phyloP scores from a whole-genome alignment of 2,113 vertebrate genomes.

The Trematomus loennbergii region DNA sequence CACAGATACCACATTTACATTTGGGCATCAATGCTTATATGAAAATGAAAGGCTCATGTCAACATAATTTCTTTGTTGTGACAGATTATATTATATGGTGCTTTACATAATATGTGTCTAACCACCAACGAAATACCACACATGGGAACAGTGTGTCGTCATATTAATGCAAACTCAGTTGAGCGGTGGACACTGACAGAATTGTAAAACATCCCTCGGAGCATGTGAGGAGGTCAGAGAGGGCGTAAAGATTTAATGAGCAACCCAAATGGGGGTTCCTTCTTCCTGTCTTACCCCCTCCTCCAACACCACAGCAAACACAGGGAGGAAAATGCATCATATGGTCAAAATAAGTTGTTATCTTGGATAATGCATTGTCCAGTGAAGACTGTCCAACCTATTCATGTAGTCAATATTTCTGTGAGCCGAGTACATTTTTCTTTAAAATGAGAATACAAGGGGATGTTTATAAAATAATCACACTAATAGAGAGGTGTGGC shows the following conservation, averaged over 20 bases:
- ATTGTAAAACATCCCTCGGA: conserved; percentile 20
- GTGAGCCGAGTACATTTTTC: conserved; percentile 20
- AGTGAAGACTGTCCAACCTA: conserved; percentile 51
- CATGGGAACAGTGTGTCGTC: not conserved
- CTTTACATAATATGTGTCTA: not conserved
- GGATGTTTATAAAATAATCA: conserved; percentile 33
- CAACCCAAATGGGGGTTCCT: conserved; percentile 20
- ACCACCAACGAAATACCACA: not conserved
- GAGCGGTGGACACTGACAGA: not conserved
- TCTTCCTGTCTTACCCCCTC: not conserved
- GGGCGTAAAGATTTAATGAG: conserved; percentile 40
- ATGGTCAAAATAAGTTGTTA: conserved; percentile 55
- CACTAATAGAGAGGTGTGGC: not conserved
- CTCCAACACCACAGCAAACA: not conserved
- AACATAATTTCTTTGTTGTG: too few relatives aligned
- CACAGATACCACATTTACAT: not conserved
- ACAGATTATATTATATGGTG: not conserved
- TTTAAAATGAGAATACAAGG: conserved; percentile 43
- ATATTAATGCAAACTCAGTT: not conserved
- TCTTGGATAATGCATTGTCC: conserved; percentile 59
- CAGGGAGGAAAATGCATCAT: conserved; percentile 60
- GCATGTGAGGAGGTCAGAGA: conserved; percentile 26
- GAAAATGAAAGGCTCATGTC: not conserved
- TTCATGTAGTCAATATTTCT: conserved; percentile 51
- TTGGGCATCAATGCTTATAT: not conserved